Base-by-base conservation (phyloP, 2,888 invertebrate species). In the Cerceris rybyensis region DNA sequence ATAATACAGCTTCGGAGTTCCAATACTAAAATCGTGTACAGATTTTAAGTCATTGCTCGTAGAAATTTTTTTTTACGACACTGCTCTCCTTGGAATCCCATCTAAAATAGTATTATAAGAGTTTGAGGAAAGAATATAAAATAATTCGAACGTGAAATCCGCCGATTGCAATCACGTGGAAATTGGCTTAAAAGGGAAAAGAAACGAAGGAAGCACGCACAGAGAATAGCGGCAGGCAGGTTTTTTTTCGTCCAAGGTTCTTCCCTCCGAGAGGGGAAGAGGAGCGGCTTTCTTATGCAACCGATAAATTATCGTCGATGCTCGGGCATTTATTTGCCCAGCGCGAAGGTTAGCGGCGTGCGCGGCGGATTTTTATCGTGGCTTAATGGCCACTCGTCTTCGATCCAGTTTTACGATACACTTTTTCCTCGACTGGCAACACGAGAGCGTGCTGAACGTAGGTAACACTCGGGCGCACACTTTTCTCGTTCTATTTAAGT, bases 401-500 rank as follows among this genome's bases (percentile, higher is more conserved):
- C 65, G 76, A 73, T 73, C 65, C 64, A 64, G 54, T 69, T 73
- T 71, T 50, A 65, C 65, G 50, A 46, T 17, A 59, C 43, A 16
- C 14, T 59, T 60, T 68, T 59, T 42, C 43, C 41, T 17, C n/a
- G 43, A 63, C 28, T 1, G 52, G 63, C 54, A 59, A 69, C 43
- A 16, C 46, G 64, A 69, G 42, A 63, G 46, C 55, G 43, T 14
- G 7, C n/a, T 4, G 28, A 28, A 39, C 64, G 16, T 46, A 39
- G 39, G 46, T 59, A 46, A 16, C 64, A 63, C 68, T 39, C 5
- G 2, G 16, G 57, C 67, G 63, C 46, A 54, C 65, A 59, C 60
- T 70, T 71, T 67, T 67, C 64, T 43, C 57, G 61, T 75, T 66
- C 71, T 66, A 63, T 75, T 75, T 75, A 61, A 71, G 66, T 75